Evolutionary conservation across 2,888 invertebrate genomes (phyloP).

Genomic region (Zhengitettix transpicula): DNA sequence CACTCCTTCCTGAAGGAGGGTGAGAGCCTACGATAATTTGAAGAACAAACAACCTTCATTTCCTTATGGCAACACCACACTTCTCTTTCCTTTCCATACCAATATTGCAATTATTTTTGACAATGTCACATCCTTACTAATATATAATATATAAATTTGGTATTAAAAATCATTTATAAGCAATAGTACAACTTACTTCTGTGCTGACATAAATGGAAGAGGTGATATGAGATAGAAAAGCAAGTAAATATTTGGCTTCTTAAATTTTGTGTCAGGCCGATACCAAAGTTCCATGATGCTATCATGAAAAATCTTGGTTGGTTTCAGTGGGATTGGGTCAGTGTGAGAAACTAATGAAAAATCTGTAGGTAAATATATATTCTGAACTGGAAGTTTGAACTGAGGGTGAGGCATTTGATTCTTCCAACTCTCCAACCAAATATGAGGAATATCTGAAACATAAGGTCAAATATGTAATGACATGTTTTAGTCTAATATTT

Average conservation of each 20-base stretch:
- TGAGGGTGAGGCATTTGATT: constrained; percentile 34
- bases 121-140: no score
- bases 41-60: no score
- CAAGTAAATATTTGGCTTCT: constrained; percentile 58
- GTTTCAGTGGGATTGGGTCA: constrained; percentile 27
- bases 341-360: constrained; percentile 36
- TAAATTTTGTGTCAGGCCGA: constrained; percentile 66
- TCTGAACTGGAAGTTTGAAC: constrained; percentile 52
- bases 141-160: no score
- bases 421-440: constrained; percentile 47
- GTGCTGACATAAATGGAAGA: constrained; percentile 38
- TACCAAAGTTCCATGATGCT: constrained; percentile 58
- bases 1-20: no score
- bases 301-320: constrained; percentile 38
- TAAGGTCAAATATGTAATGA: not conserved
- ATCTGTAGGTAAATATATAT: constrained; percentile 54
- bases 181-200: constrained; percentile 36
- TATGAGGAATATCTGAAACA: constrained; percentile 36
- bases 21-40: no score
- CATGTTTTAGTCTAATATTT: not conserved
- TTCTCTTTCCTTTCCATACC: no score
- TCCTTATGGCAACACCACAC: no score
- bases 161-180: no score
- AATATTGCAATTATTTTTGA: no score
- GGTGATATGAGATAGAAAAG: constrained; percentile 59